Evolutionary conservation across 2,113 vertebrate species (phyloP).

Genomic region (Sphaerodactylus townsendi): DNA sequence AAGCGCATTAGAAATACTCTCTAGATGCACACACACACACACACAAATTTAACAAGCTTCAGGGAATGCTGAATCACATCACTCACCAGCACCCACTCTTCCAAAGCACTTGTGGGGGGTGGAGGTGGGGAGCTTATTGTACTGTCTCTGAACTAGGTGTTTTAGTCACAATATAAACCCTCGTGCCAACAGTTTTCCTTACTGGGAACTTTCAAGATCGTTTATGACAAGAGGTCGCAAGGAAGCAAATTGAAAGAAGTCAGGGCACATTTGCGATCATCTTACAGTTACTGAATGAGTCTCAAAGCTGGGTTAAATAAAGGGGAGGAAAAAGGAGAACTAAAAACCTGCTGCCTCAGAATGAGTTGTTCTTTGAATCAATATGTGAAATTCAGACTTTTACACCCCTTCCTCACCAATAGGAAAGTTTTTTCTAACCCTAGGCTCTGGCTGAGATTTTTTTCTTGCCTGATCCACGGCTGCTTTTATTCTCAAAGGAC

Average conservation of each 20-base stretch:
- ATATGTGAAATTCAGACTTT: neutral
- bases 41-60: constrained; percentile 30
- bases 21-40: neutral
- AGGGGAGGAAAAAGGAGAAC: constrained; percentile 27
- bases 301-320: constrained; percentile 10
- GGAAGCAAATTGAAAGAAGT: constrained; percentile 35
- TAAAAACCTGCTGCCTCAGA: neutral
- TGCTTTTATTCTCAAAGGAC: neutral
- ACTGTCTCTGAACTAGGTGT: constrained; percentile 35
- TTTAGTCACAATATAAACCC: constrained; percentile 25
- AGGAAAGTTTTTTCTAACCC: neutral
- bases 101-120: constrained; percentile 7
- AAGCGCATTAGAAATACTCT: constrained; percentile 20
- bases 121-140: constrained; percentile 32
- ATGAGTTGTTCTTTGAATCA: neutral
- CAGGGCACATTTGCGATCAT: constrained; percentile 38
- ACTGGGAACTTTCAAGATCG: constrained; percentile 27
- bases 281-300: constrained; percentile 32
- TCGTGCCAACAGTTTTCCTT: constrained; percentile 7
- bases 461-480: neutral
- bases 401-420: too few species aligned
- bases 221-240: neutral
- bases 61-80: constrained; percentile 35
- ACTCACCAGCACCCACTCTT: constrained; percentile 29
- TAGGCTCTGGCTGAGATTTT: neutral